Percentiles rank a stretch among this genome's conserved stretches.
phyloP scores from a whole-genome alignment of 2,888 invertebrate species.

The Tachina fera region DNA sequence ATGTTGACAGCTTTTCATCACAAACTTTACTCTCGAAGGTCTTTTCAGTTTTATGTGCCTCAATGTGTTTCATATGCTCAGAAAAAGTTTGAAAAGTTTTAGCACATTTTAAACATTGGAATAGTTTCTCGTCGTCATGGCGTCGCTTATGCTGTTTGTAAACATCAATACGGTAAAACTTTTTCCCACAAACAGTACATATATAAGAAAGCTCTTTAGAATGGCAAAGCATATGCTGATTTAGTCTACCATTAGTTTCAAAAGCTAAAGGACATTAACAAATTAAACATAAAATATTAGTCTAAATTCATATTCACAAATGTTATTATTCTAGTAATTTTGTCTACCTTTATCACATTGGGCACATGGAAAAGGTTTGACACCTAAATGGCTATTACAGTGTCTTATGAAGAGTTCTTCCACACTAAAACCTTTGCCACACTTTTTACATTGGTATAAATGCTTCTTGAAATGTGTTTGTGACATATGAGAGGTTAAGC shows the following conservation, averaged over 20 bases:
- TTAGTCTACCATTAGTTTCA: constrained; percentile 77
- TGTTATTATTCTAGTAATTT: neutral
- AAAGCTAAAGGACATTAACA: constrained; percentile 30
- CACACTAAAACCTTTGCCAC: constrained; percentile 63
- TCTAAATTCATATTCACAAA: neutral
- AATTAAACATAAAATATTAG: neutral
- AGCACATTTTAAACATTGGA: constrained; percentile 84
- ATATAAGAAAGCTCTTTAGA: constrained; percentile 84
- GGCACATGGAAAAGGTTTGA: constrained; percentile 28
- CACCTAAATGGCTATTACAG: constrained; percentile 48
- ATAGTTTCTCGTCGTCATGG: constrained; percentile 84
- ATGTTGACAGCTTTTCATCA: constrained; percentile 83
- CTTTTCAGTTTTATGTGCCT: constrained; percentile 80
- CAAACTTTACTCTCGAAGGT: constrained; percentile 87
- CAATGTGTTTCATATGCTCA: constrained; percentile 84
- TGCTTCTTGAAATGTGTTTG: constrained; percentile 42
- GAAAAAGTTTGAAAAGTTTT: constrained; percentile 85
- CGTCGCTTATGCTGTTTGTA: constrained; percentile 85
- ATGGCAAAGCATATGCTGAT: constrained; percentile 85
- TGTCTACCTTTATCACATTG: constrained; percentile 47
- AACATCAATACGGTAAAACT: constrained; percentile 83
- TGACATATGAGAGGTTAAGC: constrained; percentile 74
- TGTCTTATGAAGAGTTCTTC: constrained; percentile 42
- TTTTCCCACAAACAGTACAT: constrained; percentile 85
- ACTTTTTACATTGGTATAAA: constrained; percentile 81